These are phyloP conservation scores for Sus cebifrons DNA, from an alignment of 2,797 vertebrate genomes.

Conservation along the genomic window DNA sequence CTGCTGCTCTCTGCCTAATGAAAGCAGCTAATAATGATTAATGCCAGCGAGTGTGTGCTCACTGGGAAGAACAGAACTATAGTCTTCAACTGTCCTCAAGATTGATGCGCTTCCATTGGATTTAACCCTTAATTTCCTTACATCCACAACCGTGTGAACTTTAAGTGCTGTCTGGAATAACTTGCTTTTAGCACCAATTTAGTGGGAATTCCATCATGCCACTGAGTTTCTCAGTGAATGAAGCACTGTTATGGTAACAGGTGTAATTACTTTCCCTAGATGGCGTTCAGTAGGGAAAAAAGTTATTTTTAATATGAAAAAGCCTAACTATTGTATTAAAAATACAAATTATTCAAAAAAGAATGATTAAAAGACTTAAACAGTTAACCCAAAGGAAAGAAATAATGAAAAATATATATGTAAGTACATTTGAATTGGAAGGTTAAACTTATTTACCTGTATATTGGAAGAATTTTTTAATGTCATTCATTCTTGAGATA, in stretches of 20 bases:
- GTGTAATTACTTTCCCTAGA: neutral
- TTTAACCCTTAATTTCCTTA: neutral
- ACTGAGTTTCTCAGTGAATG: neutral
- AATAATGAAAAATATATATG: neutral
- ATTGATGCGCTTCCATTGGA: neutral
- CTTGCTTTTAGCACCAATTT: neutral
- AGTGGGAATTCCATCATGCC: neutral
- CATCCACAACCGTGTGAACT: neutral
- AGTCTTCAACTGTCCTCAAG: neutral
- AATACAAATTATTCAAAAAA: conserved; percentile 2
- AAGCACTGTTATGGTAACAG: neutral
- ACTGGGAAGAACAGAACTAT: neutral
- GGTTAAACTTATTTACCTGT: neutral
- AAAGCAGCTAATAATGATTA: conserved; percentile 58
- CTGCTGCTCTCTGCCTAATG: neutral
- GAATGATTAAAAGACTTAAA: neutral
- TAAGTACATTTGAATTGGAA: neutral
- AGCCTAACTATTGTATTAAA: neutral
- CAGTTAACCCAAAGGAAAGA: neutral
- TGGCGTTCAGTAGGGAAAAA: neutral
- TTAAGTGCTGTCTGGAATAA: neutral
- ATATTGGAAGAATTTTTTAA: neutral
- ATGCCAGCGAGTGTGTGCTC: neutral
- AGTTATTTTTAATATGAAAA: conserved; percentile 42
- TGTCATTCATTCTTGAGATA: neutral